A percentile compares a stretch with the other conserved stretches of the same genome.
Evolutionary conservation across 2,888 invertebrate genomes (phyloP).

Genomic region (Hypercompe scribonia): DNA sequence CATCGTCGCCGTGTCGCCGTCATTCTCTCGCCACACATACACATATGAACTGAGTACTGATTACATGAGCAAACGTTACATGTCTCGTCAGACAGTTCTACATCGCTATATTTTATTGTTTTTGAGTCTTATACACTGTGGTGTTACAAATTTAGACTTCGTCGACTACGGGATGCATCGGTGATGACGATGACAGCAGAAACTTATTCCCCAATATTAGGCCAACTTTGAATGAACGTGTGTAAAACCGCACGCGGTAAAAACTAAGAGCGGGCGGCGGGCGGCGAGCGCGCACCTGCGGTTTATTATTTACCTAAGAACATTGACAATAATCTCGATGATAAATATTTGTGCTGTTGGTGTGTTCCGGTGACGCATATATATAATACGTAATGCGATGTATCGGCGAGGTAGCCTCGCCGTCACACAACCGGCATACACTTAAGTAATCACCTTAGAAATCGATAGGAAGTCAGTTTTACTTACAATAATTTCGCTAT

Average conservation of each 20-base stretch:
- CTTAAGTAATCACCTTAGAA: slow-evolving; percentile 77
- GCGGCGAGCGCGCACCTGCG: slow-evolving; percentile 60
- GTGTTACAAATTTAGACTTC: slow-evolving; percentile 53
- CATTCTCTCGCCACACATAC: slow-evolving; percentile 33
- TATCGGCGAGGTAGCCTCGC: slow-evolving; percentile 42
- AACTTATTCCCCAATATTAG: slow-evolving; percentile 66
- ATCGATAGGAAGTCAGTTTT: slow-evolving; percentile 85
- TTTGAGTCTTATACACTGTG: slow-evolving; percentile 61
- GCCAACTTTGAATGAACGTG: slow-evolving; percentile 62
- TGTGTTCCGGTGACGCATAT: slow-evolving; percentile 58
- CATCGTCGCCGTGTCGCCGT: slow-evolving; percentile 13
- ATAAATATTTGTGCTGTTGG: slow-evolving; percentile 67
- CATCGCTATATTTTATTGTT: slow-evolving; percentile 61
- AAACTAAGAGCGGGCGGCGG: slow-evolving; percentile 39
- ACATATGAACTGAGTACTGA: slow-evolving; percentile 39
- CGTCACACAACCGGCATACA: slow-evolving; percentile 55
- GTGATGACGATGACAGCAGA: slow-evolving; percentile 51
- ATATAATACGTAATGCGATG: slow-evolving; percentile 41
- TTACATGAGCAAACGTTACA: slow-evolving; percentile 49
- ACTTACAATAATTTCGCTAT: slow-evolving; percentile 82
- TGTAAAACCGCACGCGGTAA: slow-evolving; percentile 43
- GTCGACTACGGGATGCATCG: slow-evolving; percentile 48
- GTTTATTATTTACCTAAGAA: slow-evolving; percentile 77
- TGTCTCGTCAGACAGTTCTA: slow-evolving; percentile 38
- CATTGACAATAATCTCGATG: slow-evolving; percentile 76